Percentiles rank a stretch among this genome's conserved stretches.
phyloP scores from a whole-genome alignment of 2,113 vertebrate species.

The Numida meleagris region DNA sequence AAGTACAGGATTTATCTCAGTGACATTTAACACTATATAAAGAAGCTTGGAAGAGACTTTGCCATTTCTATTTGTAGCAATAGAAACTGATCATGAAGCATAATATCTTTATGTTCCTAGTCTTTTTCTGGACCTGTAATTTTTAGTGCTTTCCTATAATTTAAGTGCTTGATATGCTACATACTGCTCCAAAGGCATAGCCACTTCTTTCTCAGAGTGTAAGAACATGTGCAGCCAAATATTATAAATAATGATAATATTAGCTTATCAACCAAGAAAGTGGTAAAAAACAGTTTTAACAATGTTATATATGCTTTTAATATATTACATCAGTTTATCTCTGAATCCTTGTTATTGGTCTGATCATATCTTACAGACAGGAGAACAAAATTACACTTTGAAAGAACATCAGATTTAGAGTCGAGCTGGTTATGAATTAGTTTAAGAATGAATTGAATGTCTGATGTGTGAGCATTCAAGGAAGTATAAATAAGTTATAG shows the following conservation, averaged over 20 bases:
- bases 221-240: background rate
- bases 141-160: background rate
- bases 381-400: background rate
- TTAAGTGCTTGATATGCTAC: background rate
- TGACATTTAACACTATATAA: background rate
- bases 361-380: background rate
- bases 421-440: background rate
- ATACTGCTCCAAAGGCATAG: background rate
- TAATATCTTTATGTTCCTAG: background rate
- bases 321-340: background rate
- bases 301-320: background rate
- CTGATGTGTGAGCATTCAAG: background rate
- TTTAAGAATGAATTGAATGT: background rate
- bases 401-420: background rate
- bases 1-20: background rate
- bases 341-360: background rate
- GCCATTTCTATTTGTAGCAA: background rate
- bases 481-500: background rate
- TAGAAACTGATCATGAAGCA: background rate
- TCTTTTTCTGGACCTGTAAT: background rate
- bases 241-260: background rate
- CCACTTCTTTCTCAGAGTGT: background rate
- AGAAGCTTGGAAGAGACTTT: background rate
- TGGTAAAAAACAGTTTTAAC: background rate
- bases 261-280: background rate